phyloP scores from a whole-genome alignment of 2,888 invertebrate genomes.

The Acheta domesticus region DNA sequence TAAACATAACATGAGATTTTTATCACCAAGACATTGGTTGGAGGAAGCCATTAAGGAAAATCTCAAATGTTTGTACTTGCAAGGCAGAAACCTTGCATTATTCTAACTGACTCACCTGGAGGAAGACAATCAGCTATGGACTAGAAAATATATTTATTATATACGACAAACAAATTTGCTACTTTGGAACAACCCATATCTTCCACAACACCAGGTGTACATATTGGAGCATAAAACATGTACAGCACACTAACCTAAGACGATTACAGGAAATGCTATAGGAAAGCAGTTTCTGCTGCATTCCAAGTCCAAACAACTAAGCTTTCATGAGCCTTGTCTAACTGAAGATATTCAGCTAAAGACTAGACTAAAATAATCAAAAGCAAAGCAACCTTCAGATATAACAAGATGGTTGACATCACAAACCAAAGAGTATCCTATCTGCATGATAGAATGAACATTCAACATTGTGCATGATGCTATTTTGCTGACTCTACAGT shows the following conservation, averaged over 20 bases:
- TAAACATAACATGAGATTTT: neutral
- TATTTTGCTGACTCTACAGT: neutral
- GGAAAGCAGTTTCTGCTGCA: neutral
- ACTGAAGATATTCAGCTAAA: neutral
- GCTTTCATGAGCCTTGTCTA: neutral
- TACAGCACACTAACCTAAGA: neutral
- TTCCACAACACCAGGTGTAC: conserved; percentile 5
- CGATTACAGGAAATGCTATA: neutral
- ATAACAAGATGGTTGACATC: conserved; percentile 8
- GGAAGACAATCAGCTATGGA: conserved; percentile 18
- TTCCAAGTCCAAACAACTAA: neutral
- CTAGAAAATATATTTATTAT: neutral
- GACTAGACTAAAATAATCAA: neutral
- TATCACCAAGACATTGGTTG: neutral
- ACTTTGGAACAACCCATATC: conserved; percentile 9
- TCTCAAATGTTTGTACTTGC: neutral
- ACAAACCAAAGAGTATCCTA: neutral
- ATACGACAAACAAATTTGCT: neutral
- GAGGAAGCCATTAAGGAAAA: neutral
- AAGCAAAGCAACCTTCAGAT: neutral
- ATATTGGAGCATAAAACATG: neutral
- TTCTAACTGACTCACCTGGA: neutral
- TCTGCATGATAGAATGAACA: neutral
- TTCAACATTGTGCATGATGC: neutral
- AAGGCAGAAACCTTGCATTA: neutral